Conservation (phyloP, 2,888 invertebrate genomes). For the Cheilosia impressa region DNA sequence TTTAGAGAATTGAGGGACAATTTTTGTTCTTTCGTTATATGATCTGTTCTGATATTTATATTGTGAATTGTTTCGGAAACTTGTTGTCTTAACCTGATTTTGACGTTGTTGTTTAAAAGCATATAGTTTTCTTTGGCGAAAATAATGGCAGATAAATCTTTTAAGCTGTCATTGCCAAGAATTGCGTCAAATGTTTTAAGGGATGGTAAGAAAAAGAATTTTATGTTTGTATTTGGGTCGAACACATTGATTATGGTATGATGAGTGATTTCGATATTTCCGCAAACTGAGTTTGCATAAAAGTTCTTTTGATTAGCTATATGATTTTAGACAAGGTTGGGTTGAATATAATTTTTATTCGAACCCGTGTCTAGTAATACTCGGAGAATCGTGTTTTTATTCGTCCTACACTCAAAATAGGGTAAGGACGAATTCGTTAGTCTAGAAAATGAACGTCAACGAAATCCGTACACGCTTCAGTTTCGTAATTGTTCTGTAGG, state of each 20-base stretch:
- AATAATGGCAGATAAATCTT: too few relatives aligned
- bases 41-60: too few relatives aligned
- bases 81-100: too few relatives aligned
- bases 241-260: slow-evolving; percentile 45
- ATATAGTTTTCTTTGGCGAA: too few relatives aligned
- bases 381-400: too few relatives aligned
- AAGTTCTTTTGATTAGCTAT: slow-evolving; percentile 4
- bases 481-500: too few relatives aligned
- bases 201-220: slow-evolving; percentile 45
- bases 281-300: not conserved
- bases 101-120: too few relatives aligned
- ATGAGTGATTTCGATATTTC: slow-evolving; percentile 28
- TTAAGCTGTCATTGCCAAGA: not conserved
- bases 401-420: not conserved
- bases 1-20: too few relatives aligned
- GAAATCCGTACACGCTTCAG: not conserved
- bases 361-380: too few relatives aligned
- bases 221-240: slow-evolving; percentile 8
- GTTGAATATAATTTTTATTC: not conserved
- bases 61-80: too few relatives aligned
- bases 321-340: not conserved
- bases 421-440: not conserved
- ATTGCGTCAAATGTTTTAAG: slow-evolving; percentile 44
- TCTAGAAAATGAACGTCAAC: not conserved
- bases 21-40: too few relatives aligned